phyloP scores from a whole-genome alignment of 1,140 invertebrate genomes.

The Drosophila arawakana region DNA sequence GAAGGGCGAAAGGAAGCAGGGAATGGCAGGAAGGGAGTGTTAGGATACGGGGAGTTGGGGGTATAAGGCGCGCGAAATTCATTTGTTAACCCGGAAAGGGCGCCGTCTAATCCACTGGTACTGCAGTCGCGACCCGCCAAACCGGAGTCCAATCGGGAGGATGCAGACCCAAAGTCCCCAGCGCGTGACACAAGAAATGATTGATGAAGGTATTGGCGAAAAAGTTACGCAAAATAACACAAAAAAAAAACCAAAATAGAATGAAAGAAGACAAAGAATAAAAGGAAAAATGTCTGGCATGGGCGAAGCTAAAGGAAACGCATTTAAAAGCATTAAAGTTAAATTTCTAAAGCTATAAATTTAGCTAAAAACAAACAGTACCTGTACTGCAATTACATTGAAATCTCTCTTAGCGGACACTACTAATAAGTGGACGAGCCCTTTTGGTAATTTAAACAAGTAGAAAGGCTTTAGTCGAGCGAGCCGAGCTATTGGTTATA shows the following conservation, averaged over 20 bases:
- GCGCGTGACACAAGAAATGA: slow-evolving; percentile 73
- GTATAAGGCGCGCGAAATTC: slow-evolving; percentile 65
- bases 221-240: slow-evolving; percentile 54
- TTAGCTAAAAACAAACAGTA: slow-evolving; percentile 18
- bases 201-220: slow-evolving; percentile 75
- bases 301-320: slow-evolving; percentile 49
- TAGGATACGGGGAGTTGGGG: neutral
- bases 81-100: slow-evolving; percentile 80
- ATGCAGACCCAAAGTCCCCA: slow-evolving; percentile 50
- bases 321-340: slow-evolving; percentile 70
- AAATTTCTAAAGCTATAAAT: slow-evolving; percentile 49
- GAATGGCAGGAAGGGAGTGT: neutral
- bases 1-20: neutral
- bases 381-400: no score
- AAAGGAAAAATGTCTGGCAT: slow-evolving; percentile 16
- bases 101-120: slow-evolving; percentile 75
- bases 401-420: no score
- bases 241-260: slow-evolving; percentile 27
- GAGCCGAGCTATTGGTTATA: no score
- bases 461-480: no score
- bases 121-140: slow-evolving; percentile 67
- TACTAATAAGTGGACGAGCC: no score
- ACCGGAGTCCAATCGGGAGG: slow-evolving; percentile 25
- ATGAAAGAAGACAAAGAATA: slow-evolving; percentile 28
- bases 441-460: no score